phyloP scores from a whole-genome alignment of 2,113 vertebrate genomes.

The Rhea americana region DNA sequence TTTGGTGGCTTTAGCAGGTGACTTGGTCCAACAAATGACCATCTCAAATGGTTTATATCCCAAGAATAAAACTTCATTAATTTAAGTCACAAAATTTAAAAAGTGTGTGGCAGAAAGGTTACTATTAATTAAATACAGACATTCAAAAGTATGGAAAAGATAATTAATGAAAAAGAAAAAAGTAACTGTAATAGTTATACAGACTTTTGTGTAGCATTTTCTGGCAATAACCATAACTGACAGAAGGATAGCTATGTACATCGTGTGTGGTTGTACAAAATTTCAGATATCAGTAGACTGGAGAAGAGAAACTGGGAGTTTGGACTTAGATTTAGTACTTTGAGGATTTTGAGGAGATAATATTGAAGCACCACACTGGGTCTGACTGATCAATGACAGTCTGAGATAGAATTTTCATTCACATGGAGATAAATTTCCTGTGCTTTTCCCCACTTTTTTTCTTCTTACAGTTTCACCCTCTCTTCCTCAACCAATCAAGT shows the following conservation, averaged over 20 bases:
- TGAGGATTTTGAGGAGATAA: background rate
- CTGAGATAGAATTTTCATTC: background rate
- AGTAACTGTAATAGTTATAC: background rate
- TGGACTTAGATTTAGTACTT: background rate
- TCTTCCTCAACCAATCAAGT: background rate
- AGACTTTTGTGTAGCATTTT: background rate
- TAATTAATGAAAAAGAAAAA: background rate
- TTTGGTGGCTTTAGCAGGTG: background rate
- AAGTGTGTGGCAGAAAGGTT: background rate
- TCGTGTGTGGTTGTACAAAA: background rate
- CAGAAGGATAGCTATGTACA: background rate
- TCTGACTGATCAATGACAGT: background rate
- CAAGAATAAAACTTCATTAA: background rate
- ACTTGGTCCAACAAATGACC: background rate
- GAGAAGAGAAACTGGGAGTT: background rate
- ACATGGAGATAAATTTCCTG: background rate
- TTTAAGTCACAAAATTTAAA: background rate
- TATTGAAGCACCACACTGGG: background rate
- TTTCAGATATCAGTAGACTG: background rate
- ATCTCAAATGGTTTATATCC: background rate
- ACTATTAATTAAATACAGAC: background rate
- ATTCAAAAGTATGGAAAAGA: background rate
- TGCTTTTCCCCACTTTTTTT: background rate
- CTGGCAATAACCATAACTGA: background rate
- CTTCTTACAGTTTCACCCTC: background rate